A percentile compares a stretch with the other conserved stretches of the same genome.
Evolutionary conservation across 1,140 invertebrate species (phyloP).

Genomic region (Steinernema khuongi): DNA sequence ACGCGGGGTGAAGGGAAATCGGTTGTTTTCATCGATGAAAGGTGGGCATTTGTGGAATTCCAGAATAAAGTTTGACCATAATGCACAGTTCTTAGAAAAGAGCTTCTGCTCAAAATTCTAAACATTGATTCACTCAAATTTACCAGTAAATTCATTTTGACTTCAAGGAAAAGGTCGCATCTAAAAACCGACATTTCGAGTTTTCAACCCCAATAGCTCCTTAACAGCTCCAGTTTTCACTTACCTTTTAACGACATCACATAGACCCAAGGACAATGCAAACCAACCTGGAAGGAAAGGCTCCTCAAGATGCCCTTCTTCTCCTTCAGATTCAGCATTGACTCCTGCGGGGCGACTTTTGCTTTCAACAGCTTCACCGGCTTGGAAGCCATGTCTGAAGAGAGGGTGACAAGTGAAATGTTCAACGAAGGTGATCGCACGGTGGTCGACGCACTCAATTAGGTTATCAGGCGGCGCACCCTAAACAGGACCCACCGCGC

Average conservation of each 20-base stretch:
- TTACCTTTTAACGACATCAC: no score
- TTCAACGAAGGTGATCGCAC: neutral
- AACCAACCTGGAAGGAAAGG: slow-evolving; percentile 34
- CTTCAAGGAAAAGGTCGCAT: neutral
- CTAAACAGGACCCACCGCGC: neutral
- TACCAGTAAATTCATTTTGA: neutral
- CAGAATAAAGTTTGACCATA: no score
- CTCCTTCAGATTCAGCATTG: slow-evolving; percentile 15
- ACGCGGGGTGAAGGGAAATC: no score
- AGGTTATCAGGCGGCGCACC: neutral
- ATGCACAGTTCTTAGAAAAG: no score
- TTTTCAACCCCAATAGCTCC: neutral
- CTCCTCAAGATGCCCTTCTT: slow-evolving; percentile 39
- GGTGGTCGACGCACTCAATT: neutral
- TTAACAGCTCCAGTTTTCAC: no score
- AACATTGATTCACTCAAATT: neutral
- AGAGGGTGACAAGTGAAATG: neutral
- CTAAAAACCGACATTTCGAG: neutral
- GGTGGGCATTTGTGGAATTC: no score
- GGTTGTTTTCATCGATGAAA: neutral
- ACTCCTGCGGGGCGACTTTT: neutral
- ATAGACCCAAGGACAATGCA: neutral
- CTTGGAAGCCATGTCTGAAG: neutral
- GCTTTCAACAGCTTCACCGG: neutral
- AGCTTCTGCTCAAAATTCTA: neutral